These are phyloP conservation scores for Ptychoptera albimana DNA, from an alignment of 2,888 invertebrate species.

Conservation along the genomic window DNA sequence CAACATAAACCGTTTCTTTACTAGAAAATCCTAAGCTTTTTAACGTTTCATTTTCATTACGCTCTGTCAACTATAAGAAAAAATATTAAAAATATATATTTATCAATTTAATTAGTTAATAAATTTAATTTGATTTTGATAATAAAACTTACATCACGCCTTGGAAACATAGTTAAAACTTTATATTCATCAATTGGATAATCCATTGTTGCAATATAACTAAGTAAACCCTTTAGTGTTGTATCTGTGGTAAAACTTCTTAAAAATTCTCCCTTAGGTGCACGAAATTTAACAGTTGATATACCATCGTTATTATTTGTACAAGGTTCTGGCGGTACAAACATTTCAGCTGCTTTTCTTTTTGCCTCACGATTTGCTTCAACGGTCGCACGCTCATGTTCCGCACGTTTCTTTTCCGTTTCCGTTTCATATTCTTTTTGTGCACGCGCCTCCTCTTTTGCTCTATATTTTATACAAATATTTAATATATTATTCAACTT, in stretches of 20 bases:
- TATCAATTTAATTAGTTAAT: too few relatives aligned
- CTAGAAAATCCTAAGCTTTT: conserved; percentile 73
- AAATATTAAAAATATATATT: conserved; percentile 1
- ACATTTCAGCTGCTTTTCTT: conserved; percentile 57
- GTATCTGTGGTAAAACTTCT: conserved; percentile 44
- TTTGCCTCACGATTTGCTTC: conserved; percentile 37
- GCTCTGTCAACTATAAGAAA: conserved; percentile 52
- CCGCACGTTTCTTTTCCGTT: conserved; percentile 54
- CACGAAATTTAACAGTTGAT: conserved; percentile 63
- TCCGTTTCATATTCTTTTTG: conserved; percentile 50
- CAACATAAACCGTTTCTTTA: conserved; percentile 88
- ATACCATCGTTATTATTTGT: conserved; percentile 38
- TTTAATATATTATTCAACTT: too few relatives aligned
- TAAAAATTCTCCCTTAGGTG: conserved; percentile 61
- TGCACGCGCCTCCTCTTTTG: conserved; percentile 73
- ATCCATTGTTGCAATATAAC: conserved; percentile 78
- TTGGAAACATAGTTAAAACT: conserved; percentile 85
- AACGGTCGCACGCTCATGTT: conserved; percentile 54
- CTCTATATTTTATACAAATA: too few relatives aligned
- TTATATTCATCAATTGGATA: conserved; percentile 78
- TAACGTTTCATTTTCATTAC: conserved; percentile 60
- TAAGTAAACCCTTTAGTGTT: conserved; percentile 52
- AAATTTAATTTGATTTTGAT: conserved; percentile 3
- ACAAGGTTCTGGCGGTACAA: conserved; percentile 57
- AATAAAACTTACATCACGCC: conserved; percentile 70